phyloP scores from a whole-genome alignment of 1,140 invertebrate genomes.

The Pentalonia nigronervosa region DNA sequence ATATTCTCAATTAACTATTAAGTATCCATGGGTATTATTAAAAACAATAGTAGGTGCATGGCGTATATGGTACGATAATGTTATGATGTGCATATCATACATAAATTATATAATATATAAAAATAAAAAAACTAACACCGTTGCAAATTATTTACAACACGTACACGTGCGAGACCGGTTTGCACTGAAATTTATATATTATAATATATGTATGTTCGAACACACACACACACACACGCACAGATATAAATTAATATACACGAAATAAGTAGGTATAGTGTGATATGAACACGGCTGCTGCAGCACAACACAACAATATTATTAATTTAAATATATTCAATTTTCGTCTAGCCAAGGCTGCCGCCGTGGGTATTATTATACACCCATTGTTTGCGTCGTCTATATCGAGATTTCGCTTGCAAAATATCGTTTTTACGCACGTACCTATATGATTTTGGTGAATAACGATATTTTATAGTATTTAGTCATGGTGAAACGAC shows the following conservation, averaged over 20 bases:
- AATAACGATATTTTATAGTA: not conserved
- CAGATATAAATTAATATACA: too few species aligned
- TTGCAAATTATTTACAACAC: not conserved
- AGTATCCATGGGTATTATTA: not conserved
- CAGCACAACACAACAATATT: not conserved
- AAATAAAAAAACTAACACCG: not conserved
- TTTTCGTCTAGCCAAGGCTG: not conserved
- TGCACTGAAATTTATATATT: not conserved
- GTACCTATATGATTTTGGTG: not conserved
- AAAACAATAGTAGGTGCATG: not conserved
- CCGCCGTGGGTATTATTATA: not conserved
- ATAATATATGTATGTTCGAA: not conserved
- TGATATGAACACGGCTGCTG: not conserved
- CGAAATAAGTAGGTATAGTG: not conserved
- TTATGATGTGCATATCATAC: not conserved
- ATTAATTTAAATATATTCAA: constrained; percentile 14
- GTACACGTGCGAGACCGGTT: not conserved
- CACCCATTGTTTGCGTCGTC: not conserved
- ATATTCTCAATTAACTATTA: not conserved
- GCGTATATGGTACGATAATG: not conserved
- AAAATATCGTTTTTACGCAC: not conserved
- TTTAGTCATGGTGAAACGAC: not conserved
- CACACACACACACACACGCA: too few species aligned
- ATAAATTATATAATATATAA: not conserved
- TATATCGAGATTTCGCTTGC: not conserved